Base-by-base conservation (phyloP, 2,113 vertebrate species). In the Oreamnos americanus region DNA sequence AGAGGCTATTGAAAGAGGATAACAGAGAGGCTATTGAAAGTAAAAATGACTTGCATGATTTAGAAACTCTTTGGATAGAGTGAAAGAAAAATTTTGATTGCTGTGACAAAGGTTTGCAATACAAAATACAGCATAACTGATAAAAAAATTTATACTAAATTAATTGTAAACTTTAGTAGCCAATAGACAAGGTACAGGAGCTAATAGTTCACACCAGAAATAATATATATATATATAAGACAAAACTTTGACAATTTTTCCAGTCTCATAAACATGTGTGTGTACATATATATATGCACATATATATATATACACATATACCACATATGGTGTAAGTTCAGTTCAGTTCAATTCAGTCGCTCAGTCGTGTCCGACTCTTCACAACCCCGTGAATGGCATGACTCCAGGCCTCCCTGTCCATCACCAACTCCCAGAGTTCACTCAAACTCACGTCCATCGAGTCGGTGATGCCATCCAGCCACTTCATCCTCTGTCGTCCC, bases 71-170 rank as follows among this genome's bases (percentile, higher is more conserved):
- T 21, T 47, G 5, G 21, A 88, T 2, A 93, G 67, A 51, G 7
- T 79, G 25, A 1, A 96, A 16, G 7, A 53, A 87, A 92, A 4
- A 6, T 7, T 91, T 85, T 36, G 3, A 74, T 51, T 58, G 15
- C 13, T 30, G 15, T 49, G 21, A 90, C 13, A 93, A 76, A 83
- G 21, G 17, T 51, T 89, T 87, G 2, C 2, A 30, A 30, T 86
- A 36, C 9, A 88, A 95, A 93, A 82, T 91, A 39, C 30, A 87
- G 36, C 8, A 92, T 5, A 92, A 84, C 25, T 67, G 15, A 43
- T 9, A 26, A 47, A 78, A 74, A 81, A 23, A 25, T 19, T 53
- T 92, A 7, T 55, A 23, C 12, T 89, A 86, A 88, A 39, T 45
- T 79, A 30, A 93, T 76, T 64, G 1, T 6, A 45, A 82, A 51